Evolutionary conservation across 2,888 invertebrate species (phyloP), one percentile per base, ranked within the genome.

Genomic region (Eledone cirrhosa): DNA sequence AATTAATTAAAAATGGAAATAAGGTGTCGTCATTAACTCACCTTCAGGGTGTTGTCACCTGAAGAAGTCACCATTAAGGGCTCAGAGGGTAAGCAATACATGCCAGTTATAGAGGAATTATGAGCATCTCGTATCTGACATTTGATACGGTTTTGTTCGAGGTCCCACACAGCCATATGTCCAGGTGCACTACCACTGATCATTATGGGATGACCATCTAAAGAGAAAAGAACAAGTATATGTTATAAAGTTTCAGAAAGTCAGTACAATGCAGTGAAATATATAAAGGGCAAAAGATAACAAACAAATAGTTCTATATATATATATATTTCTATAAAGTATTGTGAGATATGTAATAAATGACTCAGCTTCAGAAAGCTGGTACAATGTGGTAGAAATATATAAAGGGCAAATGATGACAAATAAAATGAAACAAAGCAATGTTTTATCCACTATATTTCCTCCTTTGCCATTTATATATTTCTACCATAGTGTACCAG

Each of bases 111-210:
- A 19, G 94, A 90, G 22, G 88, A 86, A 27, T 80, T 92, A 89
- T 99, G 99, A 1, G 96, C 97, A 67, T 93, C 92, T 77, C 94
- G 92, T 29, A 97, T 91, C 90, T 97, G 97, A 81, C 95, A 95
- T 79, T 94, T 92, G 0, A 97, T 93, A 88, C 94, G 88, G 80
- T 87, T 87, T 72, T 91, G 89, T 81, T 92, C 92, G 81, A 99
- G 92, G 91, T 98, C 94, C 99, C 99, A 99, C 89, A 98, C 93
- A 0, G 96, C 96, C 84, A 99, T 93, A 87, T 97, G 95, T 0
- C 99, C 99, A 72, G 93, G 92, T 8, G 93, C 91, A 89, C 95
- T 95, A 80, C 96, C 96, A 5, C 95, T 94, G 0, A 95, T 94
- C 95, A 98, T 95, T 5, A 97, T 93, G 0, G 96, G 95, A 63